Evolutionary conservation across 1,140 invertebrate genomes (phyloP).

Genomic region (Akabosia matsudoensis): DNA sequence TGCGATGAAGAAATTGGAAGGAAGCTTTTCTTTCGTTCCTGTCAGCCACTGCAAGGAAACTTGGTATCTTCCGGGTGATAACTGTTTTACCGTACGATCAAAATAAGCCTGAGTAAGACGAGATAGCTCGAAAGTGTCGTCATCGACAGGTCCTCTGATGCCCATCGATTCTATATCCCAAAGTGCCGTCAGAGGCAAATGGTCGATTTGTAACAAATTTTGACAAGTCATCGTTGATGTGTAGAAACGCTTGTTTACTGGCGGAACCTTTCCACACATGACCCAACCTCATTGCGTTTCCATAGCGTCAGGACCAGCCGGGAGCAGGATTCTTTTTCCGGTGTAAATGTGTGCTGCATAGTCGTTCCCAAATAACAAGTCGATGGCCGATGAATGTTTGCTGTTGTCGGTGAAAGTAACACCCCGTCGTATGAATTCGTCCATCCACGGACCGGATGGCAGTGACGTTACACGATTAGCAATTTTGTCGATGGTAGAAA

Average conservation of each 20-base stretch:
- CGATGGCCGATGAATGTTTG: background rate
- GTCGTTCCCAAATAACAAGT: conserved; percentile 16
- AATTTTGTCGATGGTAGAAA: conserved; percentile 20
- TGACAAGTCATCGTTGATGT: too few species aligned
- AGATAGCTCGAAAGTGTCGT: background rate
- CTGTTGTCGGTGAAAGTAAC: background rate
- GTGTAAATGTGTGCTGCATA: background rate
- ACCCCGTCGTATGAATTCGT: background rate
- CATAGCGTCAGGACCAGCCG: conserved; percentile 41
- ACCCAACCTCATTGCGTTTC: conserved; percentile 50
- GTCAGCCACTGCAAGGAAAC: background rate
- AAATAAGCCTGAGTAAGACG: background rate
- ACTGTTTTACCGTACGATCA: background rate
- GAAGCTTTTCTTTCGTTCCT: background rate
- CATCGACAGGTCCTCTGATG: background rate
- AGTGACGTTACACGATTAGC: conserved; percentile 26
- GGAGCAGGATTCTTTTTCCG: background rate
- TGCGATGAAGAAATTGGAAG: background rate
- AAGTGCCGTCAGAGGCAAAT: background rate
- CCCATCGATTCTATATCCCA: background rate
- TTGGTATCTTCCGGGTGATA: background rate
- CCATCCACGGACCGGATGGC: background rate
- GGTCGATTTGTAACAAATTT: background rate
- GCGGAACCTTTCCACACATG: conserved; percentile 43
- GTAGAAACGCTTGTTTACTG: background rate